Percentiles rank a stretch among this genome's conserved stretches.
These are phyloP conservation scores for Atta cephalotes DNA, from an alignment of 1,140 invertebrate species.

Conservation along the genomic window DNA sequence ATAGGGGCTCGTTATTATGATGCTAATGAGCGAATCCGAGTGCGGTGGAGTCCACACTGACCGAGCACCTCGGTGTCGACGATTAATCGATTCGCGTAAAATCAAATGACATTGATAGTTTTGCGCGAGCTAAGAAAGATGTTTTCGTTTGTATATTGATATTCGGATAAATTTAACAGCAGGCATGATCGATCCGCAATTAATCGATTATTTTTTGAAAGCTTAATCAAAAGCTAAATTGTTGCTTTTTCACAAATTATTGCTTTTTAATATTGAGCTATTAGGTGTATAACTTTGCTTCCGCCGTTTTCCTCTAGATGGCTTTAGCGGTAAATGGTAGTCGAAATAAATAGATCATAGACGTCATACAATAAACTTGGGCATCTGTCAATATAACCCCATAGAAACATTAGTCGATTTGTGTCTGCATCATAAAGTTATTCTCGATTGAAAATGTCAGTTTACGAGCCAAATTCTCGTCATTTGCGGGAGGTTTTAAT, in stretches of 20 bases:
- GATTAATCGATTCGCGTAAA: conserved; percentile 24
- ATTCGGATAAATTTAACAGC: not conserved
- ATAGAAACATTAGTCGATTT: too few relatives aligned
- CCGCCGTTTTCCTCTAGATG: too few relatives aligned
- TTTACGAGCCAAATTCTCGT: too few relatives aligned
- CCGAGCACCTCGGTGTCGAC: conserved; percentile 8
- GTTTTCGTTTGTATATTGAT: not conserved
- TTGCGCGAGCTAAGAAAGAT: not conserved
- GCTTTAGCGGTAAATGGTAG: too few relatives aligned
- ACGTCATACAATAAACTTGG: too few relatives aligned
- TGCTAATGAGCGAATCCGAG: conserved; percentile 79
- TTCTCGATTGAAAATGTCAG: too few relatives aligned
- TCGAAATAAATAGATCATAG: too few relatives aligned
- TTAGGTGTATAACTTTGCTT: too few relatives aligned
- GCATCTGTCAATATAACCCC: too few relatives aligned
- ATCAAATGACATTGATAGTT: conserved; percentile 21
- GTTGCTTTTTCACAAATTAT: not conserved
- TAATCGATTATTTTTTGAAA: not conserved
- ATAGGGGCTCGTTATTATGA: conserved; percentile 83
- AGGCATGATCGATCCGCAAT: not conserved
- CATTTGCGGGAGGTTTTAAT: too few relatives aligned
- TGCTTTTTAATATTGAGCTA: not conserved
- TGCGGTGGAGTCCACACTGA: conserved; percentile 40
- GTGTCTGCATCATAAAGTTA: too few relatives aligned
- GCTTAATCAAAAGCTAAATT: not conserved